These are phyloP conservation scores for Seriola rivoliana DNA, from an alignment of 2,113 vertebrate genomes.

Conservation along the genomic window DNA sequence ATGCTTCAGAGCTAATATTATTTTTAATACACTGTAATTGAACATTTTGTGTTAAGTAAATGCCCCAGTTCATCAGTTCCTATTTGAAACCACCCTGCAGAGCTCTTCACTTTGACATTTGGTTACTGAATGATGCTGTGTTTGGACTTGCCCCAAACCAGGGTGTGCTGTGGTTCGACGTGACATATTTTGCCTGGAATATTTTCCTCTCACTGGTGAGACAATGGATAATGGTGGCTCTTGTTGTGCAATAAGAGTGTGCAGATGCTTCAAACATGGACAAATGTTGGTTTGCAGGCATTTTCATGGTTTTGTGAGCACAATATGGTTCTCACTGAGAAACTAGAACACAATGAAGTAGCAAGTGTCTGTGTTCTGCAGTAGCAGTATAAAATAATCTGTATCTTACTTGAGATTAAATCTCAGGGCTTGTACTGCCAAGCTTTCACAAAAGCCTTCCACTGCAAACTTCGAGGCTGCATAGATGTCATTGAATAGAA, in stretches of 20 bases:
- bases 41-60: neutral
- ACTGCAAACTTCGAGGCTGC: conserved; percentile 92
- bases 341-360: neutral
- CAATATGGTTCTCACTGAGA: neutral
- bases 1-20: neutral
- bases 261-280: neutral
- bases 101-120: neutral
- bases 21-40: neutral
- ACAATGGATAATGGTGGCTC: neutral
- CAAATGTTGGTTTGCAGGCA: conserved; percentile 9
- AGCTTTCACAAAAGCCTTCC: conserved; percentile 92
- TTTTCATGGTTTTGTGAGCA: neutral
- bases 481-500: conserved; percentile 92
- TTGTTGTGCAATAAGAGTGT: conserved; percentile 17
- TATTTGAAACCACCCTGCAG: neutral
- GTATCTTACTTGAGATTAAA: conserved; percentile 90
- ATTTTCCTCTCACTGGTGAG: neutral
- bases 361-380: neutral
- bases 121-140: neutral
- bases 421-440: conserved; percentile 89
- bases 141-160: conserved; percentile 22
- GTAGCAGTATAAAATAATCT: neutral
- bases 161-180: neutral
- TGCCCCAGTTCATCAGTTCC: neutral
- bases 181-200: neutral